Conservation (phyloP, 2,113 vertebrate species). For the Centropristis striata region DNA sequence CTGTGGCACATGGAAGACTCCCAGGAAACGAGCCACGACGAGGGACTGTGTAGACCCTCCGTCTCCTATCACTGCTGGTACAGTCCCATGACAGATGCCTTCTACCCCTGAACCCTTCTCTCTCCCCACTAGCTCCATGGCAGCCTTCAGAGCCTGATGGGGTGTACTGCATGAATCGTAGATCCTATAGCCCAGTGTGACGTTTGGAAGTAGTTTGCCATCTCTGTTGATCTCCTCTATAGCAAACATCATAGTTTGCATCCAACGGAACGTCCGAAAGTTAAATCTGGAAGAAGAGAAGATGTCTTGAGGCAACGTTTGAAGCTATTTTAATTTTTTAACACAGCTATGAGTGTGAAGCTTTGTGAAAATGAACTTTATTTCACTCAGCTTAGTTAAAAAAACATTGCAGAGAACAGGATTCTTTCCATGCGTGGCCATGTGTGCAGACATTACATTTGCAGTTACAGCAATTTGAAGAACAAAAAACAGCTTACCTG, state of each 20-base stretch:
- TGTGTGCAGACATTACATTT: neutral
- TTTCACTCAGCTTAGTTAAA: neutral
- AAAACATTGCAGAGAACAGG: neutral
- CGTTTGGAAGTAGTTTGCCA: constrained; percentile 77
- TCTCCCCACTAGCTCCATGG: constrained; percentile 78
- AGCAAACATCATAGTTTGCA: constrained; percentile 88
- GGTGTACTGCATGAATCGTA: constrained; percentile 86
- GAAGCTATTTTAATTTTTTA: neutral
- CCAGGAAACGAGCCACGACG: constrained; percentile 83
- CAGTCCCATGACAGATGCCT: constrained; percentile 54
- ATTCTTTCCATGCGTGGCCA: neutral
- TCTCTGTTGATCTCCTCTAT: constrained; percentile 86
- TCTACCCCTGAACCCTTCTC: constrained; percentile 10
- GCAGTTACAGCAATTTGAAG: neutral
- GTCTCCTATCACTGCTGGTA: constrained; percentile 86
- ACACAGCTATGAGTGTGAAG: neutral
- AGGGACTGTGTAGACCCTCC: constrained; percentile 87
- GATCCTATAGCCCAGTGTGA: constrained; percentile 86
- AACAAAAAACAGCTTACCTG: constrained; percentile 69
- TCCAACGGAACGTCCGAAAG: constrained; percentile 86
- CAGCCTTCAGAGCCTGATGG: constrained; percentile 81
- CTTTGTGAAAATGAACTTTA: too few relatives aligned
- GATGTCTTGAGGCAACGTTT: neutral
- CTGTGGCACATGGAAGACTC: constrained; percentile 86
- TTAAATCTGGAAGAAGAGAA: constrained; percentile 78